phyloP scores from a whole-genome alignment of 2,797 vertebrate genomes.

The Sternarchorhynchus goeldii region DNA sequence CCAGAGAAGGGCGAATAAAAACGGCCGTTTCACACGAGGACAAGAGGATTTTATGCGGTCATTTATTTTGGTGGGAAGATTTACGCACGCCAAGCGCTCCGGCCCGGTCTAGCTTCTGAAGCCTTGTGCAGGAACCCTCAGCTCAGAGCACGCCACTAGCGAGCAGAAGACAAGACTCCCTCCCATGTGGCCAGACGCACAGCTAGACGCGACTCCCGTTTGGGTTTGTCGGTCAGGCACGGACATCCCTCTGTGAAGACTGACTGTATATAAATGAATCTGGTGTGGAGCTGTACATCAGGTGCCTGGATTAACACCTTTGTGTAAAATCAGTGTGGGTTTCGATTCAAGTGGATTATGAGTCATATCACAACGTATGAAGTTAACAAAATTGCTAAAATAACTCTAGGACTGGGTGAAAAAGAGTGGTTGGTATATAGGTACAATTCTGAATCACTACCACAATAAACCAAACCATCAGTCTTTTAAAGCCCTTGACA shows the following conservation, averaged over 20 bases:
- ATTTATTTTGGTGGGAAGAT: conserved; percentile 71
- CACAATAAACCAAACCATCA: conserved; percentile 24
- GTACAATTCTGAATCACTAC: background rate
- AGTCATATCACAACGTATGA: conserved; percentile 4
- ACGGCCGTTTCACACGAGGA: conserved; percentile 35
- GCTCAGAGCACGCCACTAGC: conserved; percentile 70
- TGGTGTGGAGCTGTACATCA: conserved; percentile 37
- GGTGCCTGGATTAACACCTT: conserved; percentile 26
- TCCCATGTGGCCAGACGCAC: conserved; percentile 64
- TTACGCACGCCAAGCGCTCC: conserved; percentile 67
- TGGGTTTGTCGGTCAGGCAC: conserved; percentile 52
- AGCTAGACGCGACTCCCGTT: conserved; percentile 66
- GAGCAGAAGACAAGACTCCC: conserved; percentile 70
- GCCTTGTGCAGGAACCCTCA: conserved; percentile 75
- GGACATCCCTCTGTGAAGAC: conserved; percentile 48
- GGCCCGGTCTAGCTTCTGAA: conserved; percentile 68
- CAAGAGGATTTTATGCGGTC: conserved; percentile 74
- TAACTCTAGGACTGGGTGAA: conserved; percentile 32
- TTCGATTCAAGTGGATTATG: conserved; percentile 45
- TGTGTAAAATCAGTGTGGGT: conserved; percentile 27
- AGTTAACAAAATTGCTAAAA: conserved; percentile 34
- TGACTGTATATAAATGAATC: conserved; percentile 53
- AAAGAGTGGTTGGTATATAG: conserved; percentile 18
- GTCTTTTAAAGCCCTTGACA: conserved; percentile 30
- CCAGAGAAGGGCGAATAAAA: conserved; percentile 16